These are phyloP conservation scores for Hephaestus fuliginosus DNA, from an alignment of 2,797 vertebrate genomes.

Conservation along the genomic window DNA sequence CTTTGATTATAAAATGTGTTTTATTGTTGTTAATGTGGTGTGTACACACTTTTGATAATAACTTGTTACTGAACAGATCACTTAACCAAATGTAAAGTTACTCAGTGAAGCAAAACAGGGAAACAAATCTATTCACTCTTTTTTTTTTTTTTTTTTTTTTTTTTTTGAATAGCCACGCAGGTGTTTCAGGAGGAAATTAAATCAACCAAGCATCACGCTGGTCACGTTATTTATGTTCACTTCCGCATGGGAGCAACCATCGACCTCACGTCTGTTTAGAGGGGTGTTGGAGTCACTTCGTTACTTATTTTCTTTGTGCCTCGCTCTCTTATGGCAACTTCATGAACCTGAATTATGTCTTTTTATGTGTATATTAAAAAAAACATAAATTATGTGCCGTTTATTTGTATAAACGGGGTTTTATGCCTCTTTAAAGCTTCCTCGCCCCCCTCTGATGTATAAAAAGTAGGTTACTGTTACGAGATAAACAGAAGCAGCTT, in stretches of 20 bases:
- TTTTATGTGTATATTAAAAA: too few species aligned
- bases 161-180: neutral
- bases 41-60: too few species aligned
- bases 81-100: constrained; percentile 33
- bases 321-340: rapidly evolving
- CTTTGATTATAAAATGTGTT: neutral
- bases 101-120: neutral
- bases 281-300: neutral
- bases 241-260: constrained; percentile 68
- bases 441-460: neutral
- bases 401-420: rapidly evolving
- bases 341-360: rapidly evolving
- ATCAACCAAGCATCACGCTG: neutral
- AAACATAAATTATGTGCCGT: too few species aligned
- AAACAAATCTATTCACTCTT: neutral
- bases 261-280: rapidly evolving
- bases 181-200: neutral
- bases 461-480: constrained; percentile 34
- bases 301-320: rapidly evolving
- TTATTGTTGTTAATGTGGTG: neutral
- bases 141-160: neutral
- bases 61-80: neutral
- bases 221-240: constrained; percentile 16
- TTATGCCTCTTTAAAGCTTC: neutral
- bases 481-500: constrained; percentile 57